Conservation (phyloP, 30 jellyfish, hydroid and myxozoan genomes). For the Pelagia noctiluca region DNA sequence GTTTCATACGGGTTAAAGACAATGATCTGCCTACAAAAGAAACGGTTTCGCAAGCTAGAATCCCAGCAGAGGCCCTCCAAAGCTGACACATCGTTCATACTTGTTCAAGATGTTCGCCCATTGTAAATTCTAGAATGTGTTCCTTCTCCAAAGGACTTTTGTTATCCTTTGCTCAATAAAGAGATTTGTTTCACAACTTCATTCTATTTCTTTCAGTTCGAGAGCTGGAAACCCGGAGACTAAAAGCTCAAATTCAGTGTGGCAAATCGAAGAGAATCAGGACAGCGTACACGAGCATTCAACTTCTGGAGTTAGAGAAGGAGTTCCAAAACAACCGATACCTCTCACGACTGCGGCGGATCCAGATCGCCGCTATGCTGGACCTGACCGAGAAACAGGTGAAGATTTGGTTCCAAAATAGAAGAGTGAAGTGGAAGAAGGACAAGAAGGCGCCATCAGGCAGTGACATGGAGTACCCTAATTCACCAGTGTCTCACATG, state of each 20-base stretch:
- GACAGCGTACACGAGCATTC: conserved; percentile 98
- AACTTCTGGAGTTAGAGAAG: conserved; percentile 88
- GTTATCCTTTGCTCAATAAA: no score
- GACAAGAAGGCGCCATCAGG: conserved; percentile 76
- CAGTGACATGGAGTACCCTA: conserved; percentile 67
- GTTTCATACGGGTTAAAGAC: no score
- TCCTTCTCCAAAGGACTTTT: no score
- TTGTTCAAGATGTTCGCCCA: no score
- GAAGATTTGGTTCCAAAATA: conserved; percentile 94
- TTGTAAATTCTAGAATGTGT: no score
- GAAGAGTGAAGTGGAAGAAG: conserved; percentile 97
- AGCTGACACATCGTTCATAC: no score
- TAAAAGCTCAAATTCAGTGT: conserved; percentile 64
- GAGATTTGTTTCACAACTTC: no score
- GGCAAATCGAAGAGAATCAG: conserved; percentile 92
- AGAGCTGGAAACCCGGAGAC: conserved; percentile 79
- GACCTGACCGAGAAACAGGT: conserved; percentile 97
- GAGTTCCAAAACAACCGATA: conserved; percentile 93
- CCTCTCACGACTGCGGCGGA: conserved; percentile 90
- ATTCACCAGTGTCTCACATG: conserved; percentile 70
- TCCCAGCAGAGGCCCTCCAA: no score
- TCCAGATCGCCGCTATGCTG: conserved; percentile 95
- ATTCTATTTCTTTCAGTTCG: conserved; percentile 50
- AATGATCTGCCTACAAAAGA: no score
- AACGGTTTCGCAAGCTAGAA: no score